phyloP scores from a whole-genome alignment of 2,888 invertebrate species.

The Leucophenga maculata region DNA sequence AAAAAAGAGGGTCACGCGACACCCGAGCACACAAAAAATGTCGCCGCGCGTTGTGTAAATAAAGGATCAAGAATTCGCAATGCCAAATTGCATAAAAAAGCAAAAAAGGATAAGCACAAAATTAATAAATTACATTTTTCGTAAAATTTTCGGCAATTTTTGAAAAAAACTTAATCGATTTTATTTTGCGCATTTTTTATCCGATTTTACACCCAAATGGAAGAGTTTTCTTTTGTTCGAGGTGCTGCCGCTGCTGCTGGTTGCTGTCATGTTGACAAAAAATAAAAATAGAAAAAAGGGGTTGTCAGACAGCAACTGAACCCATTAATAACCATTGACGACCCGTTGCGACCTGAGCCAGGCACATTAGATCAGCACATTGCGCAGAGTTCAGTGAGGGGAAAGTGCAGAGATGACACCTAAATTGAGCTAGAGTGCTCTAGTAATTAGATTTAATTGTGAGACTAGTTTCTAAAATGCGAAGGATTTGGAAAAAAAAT shows the following conservation, averaged over 20 bases:
- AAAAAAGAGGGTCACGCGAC: conserved; percentile 54
- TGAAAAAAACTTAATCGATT: conserved; percentile 10
- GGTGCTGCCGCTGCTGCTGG: conserved; percentile 13
- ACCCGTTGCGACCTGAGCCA: conserved; percentile 44
- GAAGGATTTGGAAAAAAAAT: too few relatives aligned
- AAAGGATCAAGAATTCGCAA: conserved; percentile 51
- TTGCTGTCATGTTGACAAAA: neutral
- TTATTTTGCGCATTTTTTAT: conserved; percentile 18
- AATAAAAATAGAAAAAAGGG: conserved; percentile 49
- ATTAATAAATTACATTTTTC: conserved; percentile 43
- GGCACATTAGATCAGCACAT: neutral
- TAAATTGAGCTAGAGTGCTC: conserved; percentile 5
- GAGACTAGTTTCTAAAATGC: too few relatives aligned
- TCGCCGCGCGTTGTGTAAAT: conserved; percentile 58
- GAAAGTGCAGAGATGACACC: neutral
- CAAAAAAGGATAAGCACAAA: conserved; percentile 29
- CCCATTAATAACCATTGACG: conserved; percentile 68
- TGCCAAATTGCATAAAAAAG: conserved; percentile 20
- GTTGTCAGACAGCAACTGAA: conserved; percentile 67
- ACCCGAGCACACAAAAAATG: conserved; percentile 34
- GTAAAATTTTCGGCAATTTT: conserved; percentile 50
- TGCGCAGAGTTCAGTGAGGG: too few relatives aligned
- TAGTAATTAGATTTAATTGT: conserved; percentile 21
- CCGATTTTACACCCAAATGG: conserved; percentile 12
- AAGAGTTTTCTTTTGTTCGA: conserved; percentile 4